Base-by-base conservation (phyloP, 2,888 invertebrate genomes). In the Drosophila lacicola region DNA sequence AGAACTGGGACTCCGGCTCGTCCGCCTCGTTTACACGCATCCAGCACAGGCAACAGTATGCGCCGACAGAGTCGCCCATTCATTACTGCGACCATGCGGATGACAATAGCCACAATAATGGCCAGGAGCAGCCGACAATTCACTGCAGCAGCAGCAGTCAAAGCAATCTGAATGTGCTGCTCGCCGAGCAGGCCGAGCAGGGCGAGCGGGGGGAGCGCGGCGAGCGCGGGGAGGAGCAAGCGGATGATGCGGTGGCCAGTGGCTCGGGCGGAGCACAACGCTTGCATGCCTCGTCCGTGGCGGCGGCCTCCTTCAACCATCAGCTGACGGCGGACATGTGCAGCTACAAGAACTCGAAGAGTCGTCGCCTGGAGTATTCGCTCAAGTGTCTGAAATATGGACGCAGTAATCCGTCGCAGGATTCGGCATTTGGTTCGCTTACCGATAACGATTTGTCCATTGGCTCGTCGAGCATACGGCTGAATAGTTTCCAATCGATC, bases 341-440 rank as follows among this genome's bases (percentile, higher is more conserved):
- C 79, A 92, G 89, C 75, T 91, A 90, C 62, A 92, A 92, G 78
- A 92, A 92, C 74, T 92, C 92, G 6, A 92, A 92, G 79, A 92
- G 91, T 65, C 90, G 92, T 3, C 91, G 92, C n/a, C 81, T 92
- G 54, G 92, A 93, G 74, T 93, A 93, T 77, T 92, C 92, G 39
- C 88, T 92, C 54, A 91, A 92, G 72, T 92, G 92, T 46, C 84
- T 92, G 64, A 92, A 92, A 73, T 92, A 92, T 74, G 92, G 92
- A 3, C 91, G 92, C 57, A 92, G 92, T 57, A 93, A 93, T 89
- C 92, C 93, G 13, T 93, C 92, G 29, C 92, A 93, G 81, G 92
- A 93, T 62, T 93, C 92, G 9, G 92, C 92, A 10, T 93, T 93
- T 65, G 93, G 92, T 21, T 92, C 92, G 13, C 78, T 93, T 41